A percentile compares a stretch with the other conserved stretches of the same genome.
These are phyloP conservation scores for Coracopsis vasa DNA, from an alignment of 2,113 vertebrate species.

Conservation along the genomic window DNA sequence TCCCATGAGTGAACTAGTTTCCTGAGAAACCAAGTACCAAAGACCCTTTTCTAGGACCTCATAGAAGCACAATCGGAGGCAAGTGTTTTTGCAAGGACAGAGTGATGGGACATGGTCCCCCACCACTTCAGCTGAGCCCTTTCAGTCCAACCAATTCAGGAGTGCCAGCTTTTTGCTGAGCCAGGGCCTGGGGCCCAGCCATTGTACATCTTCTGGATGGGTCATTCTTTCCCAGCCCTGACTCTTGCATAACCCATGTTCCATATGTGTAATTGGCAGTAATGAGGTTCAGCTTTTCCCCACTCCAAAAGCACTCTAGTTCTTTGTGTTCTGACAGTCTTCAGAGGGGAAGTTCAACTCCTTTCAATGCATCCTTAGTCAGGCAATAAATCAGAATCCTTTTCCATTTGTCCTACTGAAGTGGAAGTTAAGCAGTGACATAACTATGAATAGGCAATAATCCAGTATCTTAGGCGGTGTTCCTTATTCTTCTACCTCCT, in stretches of 20 bases:
- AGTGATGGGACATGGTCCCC: not conserved
- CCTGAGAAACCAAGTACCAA: not conserved
- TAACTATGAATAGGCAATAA: constrained; percentile 17
- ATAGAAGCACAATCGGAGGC: not conserved
- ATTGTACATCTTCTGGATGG: constrained; percentile 28
- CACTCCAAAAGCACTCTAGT: constrained; percentile 42
- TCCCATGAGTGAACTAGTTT: not conserved
- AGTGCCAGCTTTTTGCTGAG: constrained; percentile 6
- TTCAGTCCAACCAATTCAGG: not conserved
- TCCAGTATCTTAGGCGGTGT: not conserved
- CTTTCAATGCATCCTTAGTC: constrained; percentile 43
- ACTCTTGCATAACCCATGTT: constrained; percentile 7
- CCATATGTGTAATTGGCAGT: constrained; percentile 35
- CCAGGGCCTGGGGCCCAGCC: constrained; percentile 19
- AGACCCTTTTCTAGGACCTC: not conserved
- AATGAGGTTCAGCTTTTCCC: constrained; percentile 60
- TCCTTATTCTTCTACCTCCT: not conserved
- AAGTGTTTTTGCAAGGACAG: not conserved
- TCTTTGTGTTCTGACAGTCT: constrained; percentile 61
- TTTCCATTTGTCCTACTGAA: constrained; percentile 38
- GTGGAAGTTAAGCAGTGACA: constrained; percentile 40
- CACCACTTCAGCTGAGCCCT: not conserved
- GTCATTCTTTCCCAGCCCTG: not conserved
- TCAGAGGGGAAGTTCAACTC: constrained; percentile 16
- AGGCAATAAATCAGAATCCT: constrained; percentile 48